These are phyloP conservation scores for Varanus salvator DNA, from an alignment of 2,113 vertebrate genomes.

Conservation along the genomic window DNA sequence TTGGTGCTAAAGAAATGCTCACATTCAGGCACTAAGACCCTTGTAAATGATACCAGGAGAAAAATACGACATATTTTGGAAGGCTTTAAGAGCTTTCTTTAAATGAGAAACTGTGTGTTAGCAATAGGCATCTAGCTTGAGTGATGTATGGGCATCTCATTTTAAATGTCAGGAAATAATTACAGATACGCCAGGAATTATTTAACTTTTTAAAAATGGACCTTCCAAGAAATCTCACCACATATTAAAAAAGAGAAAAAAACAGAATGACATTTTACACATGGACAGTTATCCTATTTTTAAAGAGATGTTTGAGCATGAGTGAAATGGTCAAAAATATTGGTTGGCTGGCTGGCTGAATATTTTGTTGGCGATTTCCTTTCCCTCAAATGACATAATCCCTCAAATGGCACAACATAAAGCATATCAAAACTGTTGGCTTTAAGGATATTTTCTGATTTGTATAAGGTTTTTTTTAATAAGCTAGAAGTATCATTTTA, in stretches of 20 bases:
- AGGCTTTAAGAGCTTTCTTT: neutral
- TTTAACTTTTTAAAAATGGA: neutral
- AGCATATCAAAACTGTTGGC: neutral
- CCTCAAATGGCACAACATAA: too few species aligned
- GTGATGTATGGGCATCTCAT: constrained; percentile 1
- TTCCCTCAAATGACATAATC: neutral
- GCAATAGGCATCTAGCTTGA: neutral
- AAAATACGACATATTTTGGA: too few species aligned
- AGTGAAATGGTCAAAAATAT: neutral
- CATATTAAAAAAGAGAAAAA: neutral
- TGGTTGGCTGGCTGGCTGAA: neutral
- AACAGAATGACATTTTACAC: neutral
- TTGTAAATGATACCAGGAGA: neutral
- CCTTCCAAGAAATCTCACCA: neutral
- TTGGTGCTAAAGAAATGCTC: neutral
- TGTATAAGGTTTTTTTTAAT: neutral
- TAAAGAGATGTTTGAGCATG: neutral
- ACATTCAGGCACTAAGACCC: neutral
- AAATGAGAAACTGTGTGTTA: neutral
- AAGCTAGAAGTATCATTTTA: too few species aligned
- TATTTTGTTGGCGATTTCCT: neutral
- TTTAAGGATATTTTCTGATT: neutral
- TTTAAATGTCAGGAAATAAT: constrained; percentile 18
- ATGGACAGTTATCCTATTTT: neutral
- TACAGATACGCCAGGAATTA: neutral